Conservation (phyloP, 2,113 vertebrate genomes). For the Archocentrus centrarchus region DNA sequence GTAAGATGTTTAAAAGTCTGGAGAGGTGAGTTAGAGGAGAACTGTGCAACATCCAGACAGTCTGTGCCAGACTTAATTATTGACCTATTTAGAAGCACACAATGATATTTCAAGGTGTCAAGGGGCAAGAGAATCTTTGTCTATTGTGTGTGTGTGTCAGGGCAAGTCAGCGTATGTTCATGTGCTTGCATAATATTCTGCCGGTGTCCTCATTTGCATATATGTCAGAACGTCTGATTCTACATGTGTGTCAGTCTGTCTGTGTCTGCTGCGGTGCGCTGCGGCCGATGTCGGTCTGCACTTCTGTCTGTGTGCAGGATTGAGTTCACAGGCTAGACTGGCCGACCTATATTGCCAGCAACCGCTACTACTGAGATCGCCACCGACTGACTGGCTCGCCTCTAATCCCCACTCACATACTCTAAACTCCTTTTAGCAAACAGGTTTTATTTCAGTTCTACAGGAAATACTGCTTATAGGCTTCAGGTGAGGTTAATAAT, state of each 20-base stretch:
- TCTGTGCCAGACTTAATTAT: conserved; percentile 12
- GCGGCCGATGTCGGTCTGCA: neutral
- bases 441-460: conserved; percentile 30
- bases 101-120: conserved; percentile 9
- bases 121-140: neutral
- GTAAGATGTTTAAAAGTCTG: conserved; percentile 22
- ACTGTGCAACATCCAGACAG: conserved; percentile 28
- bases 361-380: conserved; percentile 35
- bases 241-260: conserved; percentile 46
- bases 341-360: conserved; percentile 71
- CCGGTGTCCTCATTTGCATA: conserved; percentile 52
- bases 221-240: conserved; percentile 46
- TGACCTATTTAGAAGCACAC: conserved; percentile 57
- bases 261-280: conserved; percentile 1
- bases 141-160: neutral
- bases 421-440: neutral
- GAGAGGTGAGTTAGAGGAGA: conserved; percentile 6
- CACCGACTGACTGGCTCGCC: neutral
- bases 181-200: conserved; percentile 27
- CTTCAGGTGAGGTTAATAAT: conserved; percentile 33
- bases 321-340: conserved; percentile 74
- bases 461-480: conserved; percentile 18
- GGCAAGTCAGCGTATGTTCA: neutral
- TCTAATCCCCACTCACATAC: conserved; percentile 41
- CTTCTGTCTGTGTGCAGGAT: conserved; percentile 61